Evolutionary conservation across 2,113 vertebrate species (phyloP).

Genomic region (Leuciscus idus): DNA sequence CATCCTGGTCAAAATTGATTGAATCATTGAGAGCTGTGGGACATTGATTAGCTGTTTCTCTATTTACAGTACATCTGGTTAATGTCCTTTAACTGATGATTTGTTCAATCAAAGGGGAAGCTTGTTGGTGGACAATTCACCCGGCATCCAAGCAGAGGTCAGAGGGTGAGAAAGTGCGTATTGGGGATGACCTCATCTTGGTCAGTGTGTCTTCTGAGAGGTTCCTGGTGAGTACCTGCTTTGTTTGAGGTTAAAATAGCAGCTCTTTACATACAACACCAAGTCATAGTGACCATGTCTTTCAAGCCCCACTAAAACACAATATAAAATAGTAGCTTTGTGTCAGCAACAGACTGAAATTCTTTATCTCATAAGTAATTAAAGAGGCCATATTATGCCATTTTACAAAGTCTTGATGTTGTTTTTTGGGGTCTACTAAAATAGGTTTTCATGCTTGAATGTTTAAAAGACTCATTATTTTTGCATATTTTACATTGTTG

Average conservation of each 20-base stretch:
- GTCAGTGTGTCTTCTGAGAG: slow-evolving; percentile 97
- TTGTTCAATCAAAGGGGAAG: slow-evolving; percentile 80
- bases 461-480: no score
- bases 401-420: no score
- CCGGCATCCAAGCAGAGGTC: slow-evolving; percentile 97
- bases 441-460: no score
- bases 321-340: background rate
- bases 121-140: slow-evolving; percentile 98
- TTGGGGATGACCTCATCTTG: slow-evolving; percentile 95
- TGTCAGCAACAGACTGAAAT: background rate
- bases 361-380: background rate
- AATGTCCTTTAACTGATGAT: background rate
- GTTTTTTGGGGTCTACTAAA: no score
- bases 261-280: background rate
- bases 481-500: no score
- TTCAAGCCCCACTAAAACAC: background rate
- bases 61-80: background rate
- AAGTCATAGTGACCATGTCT: background rate
- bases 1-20: slow-evolving; percentile 14
- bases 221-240: slow-evolving; percentile 82
- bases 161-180: slow-evolving; percentile 96
- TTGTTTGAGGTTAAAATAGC: background rate
- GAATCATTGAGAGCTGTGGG: background rate
- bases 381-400: no score
- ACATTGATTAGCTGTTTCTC: background rate